Evolutionary conservation across 2,888 invertebrate species (phyloP), one percentile per base, ranked within the genome.

Genomic region (Ramazzottius varieornatus): DNA sequence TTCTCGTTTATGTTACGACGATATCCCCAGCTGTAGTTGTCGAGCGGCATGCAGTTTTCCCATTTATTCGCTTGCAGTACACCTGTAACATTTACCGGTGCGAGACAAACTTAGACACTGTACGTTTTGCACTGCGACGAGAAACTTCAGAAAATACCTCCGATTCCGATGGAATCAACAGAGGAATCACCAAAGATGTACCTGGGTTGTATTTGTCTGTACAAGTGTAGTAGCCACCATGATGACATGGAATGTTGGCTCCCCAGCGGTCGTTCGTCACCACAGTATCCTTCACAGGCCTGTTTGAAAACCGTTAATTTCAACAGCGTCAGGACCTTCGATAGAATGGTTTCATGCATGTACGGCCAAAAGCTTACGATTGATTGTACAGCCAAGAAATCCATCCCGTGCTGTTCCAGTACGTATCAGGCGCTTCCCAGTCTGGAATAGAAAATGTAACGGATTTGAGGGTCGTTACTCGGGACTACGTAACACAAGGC

Each of bases 201-300:
- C 74, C 74, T 69, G 75, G 76, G 69, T 76, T 75, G 67, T 71
- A 78, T 65, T 73, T 71, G 68, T 79, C 78, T 1, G 68, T 65
- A 69, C 75, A 77, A 32, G 75, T 77, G 67, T 73, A 71, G 68
- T 72, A 79, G 1, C 75, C 77, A 1, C 78, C 79, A 69, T 79
- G 78, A 13, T 73, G 69, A 64, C 79, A 77, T n/a, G 70, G 68
- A 1, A 70, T 71, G 16, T 71, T 75, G 1, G 64, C 65, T 32
- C 79, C 79, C 79, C 79, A 79, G 32, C 79, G 70, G 68, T 79
- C 79, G 69, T 79, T 79, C 32, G 73, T 74, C 4, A 77, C 78
- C 0, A 79, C 75, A 32, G 71, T 71, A 66, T 79, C 75, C 69
- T 75, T 77, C 1, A 79, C 77, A 1, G 79, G 79, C 29, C 54